phyloP scores from a whole-genome alignment of 2,113 vertebrate species.

The Peromyscus californicus region DNA sequence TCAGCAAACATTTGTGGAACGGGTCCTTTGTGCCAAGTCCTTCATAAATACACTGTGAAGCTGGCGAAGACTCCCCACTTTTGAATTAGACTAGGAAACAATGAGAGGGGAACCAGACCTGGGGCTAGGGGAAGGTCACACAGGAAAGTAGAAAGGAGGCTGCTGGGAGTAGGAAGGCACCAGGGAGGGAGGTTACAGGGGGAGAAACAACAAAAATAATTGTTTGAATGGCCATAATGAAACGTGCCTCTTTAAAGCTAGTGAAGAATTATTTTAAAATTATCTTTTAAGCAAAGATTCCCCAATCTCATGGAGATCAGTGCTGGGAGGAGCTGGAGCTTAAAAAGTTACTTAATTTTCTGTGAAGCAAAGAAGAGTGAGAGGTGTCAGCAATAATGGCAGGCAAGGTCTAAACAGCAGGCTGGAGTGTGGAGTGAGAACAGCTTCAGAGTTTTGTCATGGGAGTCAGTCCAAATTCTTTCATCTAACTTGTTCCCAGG shows the following conservation, averaged over 20 bases:
- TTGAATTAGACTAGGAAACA: neutral
- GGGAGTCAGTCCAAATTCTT: neutral
- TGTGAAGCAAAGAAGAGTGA: conserved; percentile 12
- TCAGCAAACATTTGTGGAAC: conserved; percentile 42
- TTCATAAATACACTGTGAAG: neutral
- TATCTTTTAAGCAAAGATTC: neutral
- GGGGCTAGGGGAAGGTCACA: neutral
- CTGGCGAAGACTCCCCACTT: neutral
- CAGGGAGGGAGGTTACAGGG: no score
- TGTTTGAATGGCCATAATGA: neutral
- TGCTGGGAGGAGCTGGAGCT: neutral
- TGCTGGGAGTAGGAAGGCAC: neutral
- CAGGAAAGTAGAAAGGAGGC: neutral
- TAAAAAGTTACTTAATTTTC: conserved; percentile 1
- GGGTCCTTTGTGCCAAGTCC: neutral
- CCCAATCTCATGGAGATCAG: neutral
- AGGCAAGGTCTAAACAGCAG: neutral
- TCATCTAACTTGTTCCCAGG: neutral
- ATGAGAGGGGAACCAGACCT: neutral
- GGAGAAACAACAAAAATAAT: neutral
- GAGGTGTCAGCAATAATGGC: neutral
- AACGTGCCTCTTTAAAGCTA: neutral
- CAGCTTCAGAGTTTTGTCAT: neutral
- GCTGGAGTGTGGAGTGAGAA: neutral
- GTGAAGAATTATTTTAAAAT: neutral